Base-by-base conservation (phyloP, 2,888 invertebrate genomes). In the Scaptomyza flava region DNA sequence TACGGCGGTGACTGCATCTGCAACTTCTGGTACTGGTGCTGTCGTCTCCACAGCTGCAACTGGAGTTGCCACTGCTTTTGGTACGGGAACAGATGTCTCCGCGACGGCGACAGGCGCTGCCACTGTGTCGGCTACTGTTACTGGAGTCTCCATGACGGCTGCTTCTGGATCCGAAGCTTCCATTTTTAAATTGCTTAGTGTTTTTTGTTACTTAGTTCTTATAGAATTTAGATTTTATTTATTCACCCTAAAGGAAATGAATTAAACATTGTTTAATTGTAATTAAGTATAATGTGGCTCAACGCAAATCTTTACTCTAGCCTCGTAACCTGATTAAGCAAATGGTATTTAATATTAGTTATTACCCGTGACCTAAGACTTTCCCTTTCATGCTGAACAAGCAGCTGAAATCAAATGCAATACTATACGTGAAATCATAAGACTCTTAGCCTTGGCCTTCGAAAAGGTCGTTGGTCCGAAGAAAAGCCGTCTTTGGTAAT, bases 361-460 rank as follows among this genome's bases (percentile, higher is more conserved):
- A 4, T 43, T 23, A 34, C 11, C 34, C 23, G 47, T n/a, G 8
- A 4, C 8, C 6, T 23, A n/a, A n/a, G 9, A 11, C 7, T 53
- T 51, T 69, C 34, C 30, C 47, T 64, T 60, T 51, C 33, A 46
- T 14, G 51, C n/a, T 11, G n/a, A 12, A 2, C n/a, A 27, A 46
- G 14, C 14, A n/a, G 8, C 14, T 14, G 5, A 3, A 50, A 42
- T 23, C 9, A 9, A 63, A 8, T 6, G 27, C 27, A 52, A 34
- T 14, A 36, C 14, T 6, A 27, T 8, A 38, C n/a, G n/a, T 33
- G 27, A 56, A 4, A 33, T 14, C 27, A 42, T 61, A 68, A 17
- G 52, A 14, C 45, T 62, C 36, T 63, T 51, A 50, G 23, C 38
- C 27, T 47, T 52, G 70, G 33, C 88, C 88, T 72, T 88, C 47